Evolutionary conservation across 2,113 vertebrate species (phyloP).

Genomic region (Cinclus mexicanus): DNA sequence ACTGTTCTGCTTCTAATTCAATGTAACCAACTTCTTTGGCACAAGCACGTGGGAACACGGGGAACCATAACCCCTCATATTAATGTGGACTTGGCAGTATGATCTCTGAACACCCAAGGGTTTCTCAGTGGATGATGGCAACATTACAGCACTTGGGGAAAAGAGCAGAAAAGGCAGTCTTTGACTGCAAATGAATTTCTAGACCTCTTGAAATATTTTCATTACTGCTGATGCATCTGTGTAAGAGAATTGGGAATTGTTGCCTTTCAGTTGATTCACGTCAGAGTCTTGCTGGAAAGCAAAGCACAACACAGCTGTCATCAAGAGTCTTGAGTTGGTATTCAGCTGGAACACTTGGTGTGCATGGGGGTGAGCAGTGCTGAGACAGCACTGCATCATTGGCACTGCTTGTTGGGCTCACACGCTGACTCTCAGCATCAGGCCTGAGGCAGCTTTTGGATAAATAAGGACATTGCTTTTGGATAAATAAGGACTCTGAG

Average conservation of each 20-base stretch:
- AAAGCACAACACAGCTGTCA: neutral
- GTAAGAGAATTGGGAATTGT: neutral
- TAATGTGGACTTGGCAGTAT: neutral
- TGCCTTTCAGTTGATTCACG: neutral
- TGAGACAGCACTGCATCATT: neutral
- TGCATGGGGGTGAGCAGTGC: neutral
- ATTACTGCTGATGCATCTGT: neutral
- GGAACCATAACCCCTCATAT: neutral
- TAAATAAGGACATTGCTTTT: neutral
- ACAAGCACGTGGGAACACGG: neutral
- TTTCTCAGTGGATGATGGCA: neutral
- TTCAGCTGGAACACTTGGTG: neutral
- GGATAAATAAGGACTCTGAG: neutral
- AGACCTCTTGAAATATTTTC: neutral
- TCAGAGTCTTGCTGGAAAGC: conserved; percentile 6
- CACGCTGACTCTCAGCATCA: neutral
- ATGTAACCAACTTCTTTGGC: neutral
- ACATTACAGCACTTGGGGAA: neutral
- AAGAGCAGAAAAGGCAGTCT: neutral
- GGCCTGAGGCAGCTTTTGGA: neutral
- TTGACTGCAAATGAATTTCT: neutral
- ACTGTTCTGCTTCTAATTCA: neutral
- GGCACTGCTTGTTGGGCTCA: accelerated
- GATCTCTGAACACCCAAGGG: neutral
- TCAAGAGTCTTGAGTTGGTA: neutral